Evolutionary conservation across 1,140 invertebrate genomes (phyloP), one percentile per base, ranked within the genome.

Genomic region (Atopsyche davidsoni): DNA sequence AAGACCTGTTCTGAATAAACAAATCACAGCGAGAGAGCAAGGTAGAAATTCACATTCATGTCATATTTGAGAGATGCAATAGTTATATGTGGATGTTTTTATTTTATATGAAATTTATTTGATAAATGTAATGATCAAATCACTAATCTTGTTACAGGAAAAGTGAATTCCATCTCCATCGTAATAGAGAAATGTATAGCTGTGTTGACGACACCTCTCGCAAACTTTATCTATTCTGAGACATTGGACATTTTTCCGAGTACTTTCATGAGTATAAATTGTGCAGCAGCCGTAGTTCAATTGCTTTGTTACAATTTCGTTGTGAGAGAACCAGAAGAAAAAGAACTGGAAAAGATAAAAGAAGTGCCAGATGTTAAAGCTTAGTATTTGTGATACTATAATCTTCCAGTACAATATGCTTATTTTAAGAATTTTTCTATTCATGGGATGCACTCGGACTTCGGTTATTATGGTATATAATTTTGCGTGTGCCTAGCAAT

Each of bases 1-100:
- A 50, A 59, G 71, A 17, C 71, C 71, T 10, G 58, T 74, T 32
- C 39, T 74, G 7, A 72, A 72, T 43, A 72, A 64, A 48, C 71
- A 74, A 58, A 74, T 74, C 58, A 54, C 66, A 47, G 67, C 71
- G 21, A 67, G 58, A 3, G 71, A 74, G 64, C 71, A 74, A 69
- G 71, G 71, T 74, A 61, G 34, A 32, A 39, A 39, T 36, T 36
- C 14, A n/a, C n/a, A n/a, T n/a, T n/a, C n/a, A n/a, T n/a, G n/a
- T n/a, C n/a, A n/a, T n/a, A n/a, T n/a, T n/a, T n/a, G n/a, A n/a
- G n/a, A n/a, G n/a, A n/a, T n/a, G n/a, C n/a, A n/a, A n/a, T n/a
- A n/a, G n/a, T n/a, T n/a, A n/a, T n/a, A n/a, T n/a, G n/a, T n/a
- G n/a, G n/a, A n/a, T n/a, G n/a, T n/a, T n/a, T n/a, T n/a, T n/a